Evolutionary conservation across 1,140 invertebrate genomes (phyloP).

Genomic region (Eriosoma lanigerum): DNA sequence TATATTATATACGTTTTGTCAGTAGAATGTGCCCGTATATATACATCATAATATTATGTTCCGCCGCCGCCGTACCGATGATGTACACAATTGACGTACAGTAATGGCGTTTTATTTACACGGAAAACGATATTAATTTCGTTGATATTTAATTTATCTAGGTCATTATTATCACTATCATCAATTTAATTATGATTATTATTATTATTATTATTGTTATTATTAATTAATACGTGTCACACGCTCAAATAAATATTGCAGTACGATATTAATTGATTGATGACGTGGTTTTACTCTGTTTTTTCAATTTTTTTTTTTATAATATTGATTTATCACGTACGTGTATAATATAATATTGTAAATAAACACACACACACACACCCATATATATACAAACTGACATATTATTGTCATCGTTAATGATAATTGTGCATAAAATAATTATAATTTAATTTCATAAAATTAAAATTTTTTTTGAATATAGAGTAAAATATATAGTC

Average conservation of each 20-base stretch:
- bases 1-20: background rate
- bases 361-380: too few relatives aligned
- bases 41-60: background rate
- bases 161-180: background rate
- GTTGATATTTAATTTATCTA: background rate
- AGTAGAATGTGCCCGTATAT: conserved; percentile 23
- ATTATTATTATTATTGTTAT: conserved; percentile 1
- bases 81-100: background rate
- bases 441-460: too few relatives aligned
- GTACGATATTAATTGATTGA: background rate
- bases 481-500: too few relatives aligned
- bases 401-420: too few relatives aligned
- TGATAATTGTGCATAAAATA: too few relatives aligned
- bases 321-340: background rate
- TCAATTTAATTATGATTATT: background rate
- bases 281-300: conserved; percentile 3
- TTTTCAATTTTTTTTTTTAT: background rate
- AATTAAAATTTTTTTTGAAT: too few relatives aligned
- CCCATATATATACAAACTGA: too few relatives aligned
- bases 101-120: background rate
- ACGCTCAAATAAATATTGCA: conserved; percentile 1
- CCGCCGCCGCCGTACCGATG: background rate
- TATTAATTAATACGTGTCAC: conserved; percentile 5
- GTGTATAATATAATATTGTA: too few relatives aligned
- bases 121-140: background rate